Conservation (phyloP, 2,888 invertebrate genomes). For the Melieria omissa region DNA sequence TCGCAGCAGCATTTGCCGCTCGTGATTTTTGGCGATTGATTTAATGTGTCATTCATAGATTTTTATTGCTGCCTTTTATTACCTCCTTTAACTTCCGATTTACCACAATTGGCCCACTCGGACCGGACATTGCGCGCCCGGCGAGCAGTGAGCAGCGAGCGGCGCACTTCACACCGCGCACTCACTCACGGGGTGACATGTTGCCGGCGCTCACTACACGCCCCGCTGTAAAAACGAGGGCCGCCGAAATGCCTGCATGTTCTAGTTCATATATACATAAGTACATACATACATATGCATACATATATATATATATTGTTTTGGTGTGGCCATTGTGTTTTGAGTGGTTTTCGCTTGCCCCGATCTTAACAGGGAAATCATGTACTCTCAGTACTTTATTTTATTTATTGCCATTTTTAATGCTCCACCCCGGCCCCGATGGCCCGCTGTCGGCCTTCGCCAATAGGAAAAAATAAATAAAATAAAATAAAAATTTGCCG, state of each 20-base stretch:
- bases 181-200: background rate
- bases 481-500: constrained; percentile 46
- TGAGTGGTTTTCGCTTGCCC: constrained; percentile 29
- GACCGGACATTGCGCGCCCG: constrained; percentile 14
- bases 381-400: constrained; percentile 63
- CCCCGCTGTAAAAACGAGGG: too few species aligned
- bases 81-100: constrained; percentile 67
- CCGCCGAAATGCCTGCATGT: too few species aligned
- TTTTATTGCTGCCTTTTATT: constrained; percentile 67
- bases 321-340: background rate
- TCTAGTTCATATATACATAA: too few species aligned
- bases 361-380: constrained; percentile 61
- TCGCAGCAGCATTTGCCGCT: too few species aligned
- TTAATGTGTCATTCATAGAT: constrained; percentile 68
- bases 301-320: too few species aligned
- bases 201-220: too few species aligned
- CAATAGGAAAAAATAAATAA: constrained; percentile 10
- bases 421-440: constrained; percentile 45
- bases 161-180: background rate
- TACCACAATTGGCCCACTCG: constrained; percentile 62
- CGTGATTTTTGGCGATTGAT: constrained; percentile 66
- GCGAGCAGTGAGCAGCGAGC: constrained; percentile 32
- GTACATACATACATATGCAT: too few species aligned
- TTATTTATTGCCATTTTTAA: constrained; percentile 64
- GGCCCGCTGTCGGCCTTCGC: background rate